Evolutionary conservation across 2,113 vertebrate genomes (phyloP).

Genomic region (Emydocephalus ijimae): DNA sequence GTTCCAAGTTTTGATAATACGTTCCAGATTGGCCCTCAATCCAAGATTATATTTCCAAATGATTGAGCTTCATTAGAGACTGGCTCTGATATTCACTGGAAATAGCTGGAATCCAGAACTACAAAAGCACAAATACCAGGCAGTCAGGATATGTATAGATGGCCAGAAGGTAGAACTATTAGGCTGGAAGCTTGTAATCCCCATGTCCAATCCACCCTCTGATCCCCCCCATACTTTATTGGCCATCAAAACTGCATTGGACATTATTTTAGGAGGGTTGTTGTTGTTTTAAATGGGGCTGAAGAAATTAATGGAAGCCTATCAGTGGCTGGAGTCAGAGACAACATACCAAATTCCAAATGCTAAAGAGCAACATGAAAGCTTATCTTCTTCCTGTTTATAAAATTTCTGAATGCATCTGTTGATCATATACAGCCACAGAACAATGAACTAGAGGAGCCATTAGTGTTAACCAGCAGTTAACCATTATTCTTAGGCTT

Average conservation of each 20-base stretch:
- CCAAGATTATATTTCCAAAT: neutral
- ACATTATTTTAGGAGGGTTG: neutral
- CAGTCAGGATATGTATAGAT: neutral
- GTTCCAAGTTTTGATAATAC: neutral
- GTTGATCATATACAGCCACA: neutral
- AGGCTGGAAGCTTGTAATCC: neutral
- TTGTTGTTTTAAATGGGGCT: neutral
- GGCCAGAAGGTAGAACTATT: neutral
- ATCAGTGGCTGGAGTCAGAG: neutral
- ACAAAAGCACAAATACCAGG: neutral
- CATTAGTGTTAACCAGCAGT: neutral
- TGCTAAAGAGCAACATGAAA: neutral
- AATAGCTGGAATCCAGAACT: neutral
- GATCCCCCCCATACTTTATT: neutral
- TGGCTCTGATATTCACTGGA: neutral
- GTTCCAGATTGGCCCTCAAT: neutral
- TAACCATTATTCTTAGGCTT: neutral
- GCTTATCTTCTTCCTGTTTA: neutral
- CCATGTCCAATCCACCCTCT: neutral
- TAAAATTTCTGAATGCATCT: neutral
- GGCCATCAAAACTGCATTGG: neutral
- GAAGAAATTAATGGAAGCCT: neutral
- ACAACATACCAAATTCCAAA: neutral
- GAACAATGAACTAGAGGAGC: neutral
- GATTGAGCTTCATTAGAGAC: neutral